Evolutionary conservation across 2,888 invertebrate species (phyloP).

Genomic region (Gari tellinella): DNA sequence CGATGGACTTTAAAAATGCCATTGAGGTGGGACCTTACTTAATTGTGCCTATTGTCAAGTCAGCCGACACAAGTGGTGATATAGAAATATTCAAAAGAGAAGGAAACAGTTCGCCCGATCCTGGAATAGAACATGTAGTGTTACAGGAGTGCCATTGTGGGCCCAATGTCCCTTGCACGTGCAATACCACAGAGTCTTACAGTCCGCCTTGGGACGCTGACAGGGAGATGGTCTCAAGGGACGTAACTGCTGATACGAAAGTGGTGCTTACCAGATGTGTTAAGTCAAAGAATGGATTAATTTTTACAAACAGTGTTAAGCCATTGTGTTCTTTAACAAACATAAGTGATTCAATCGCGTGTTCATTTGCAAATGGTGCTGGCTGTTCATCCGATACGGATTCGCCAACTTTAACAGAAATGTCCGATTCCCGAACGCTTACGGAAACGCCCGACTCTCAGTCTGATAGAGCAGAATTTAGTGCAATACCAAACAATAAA

Average conservation of each 20-base stretch:
- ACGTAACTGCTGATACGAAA: slow-evolving; percentile 37
- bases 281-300: slow-evolving; percentile 45
- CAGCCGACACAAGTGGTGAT: slow-evolving; percentile 33
- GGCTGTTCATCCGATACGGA: slow-evolving; percentile 22
- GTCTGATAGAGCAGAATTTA: slow-evolving; percentile 46
- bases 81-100: slow-evolving; percentile 57
- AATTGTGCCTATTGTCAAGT: slow-evolving; percentile 56
- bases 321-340: slow-evolving; percentile 38
- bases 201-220: slow-evolving; percentile 7
- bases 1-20: slow-evolving; percentile 54
- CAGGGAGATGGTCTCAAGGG: not conserved
- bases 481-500: slow-evolving; percentile 45
- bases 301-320: slow-evolving; percentile 17
- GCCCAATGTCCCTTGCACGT: not conserved
- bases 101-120: not conserved
- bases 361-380: slow-evolving; percentile 52
- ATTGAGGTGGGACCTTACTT: slow-evolving; percentile 63
- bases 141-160: not conserved
- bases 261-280: slow-evolving; percentile 59
- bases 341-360: slow-evolving; percentile 39
- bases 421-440: slow-evolving; percentile 30
- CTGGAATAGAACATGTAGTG: not conserved
- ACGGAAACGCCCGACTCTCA: slow-evolving; percentile 45
- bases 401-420: slow-evolving; percentile 55
- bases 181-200: not conserved